Base-by-base conservation (phyloP, 2,797 vertebrate genomes). In the Molossus molossus region DNA sequence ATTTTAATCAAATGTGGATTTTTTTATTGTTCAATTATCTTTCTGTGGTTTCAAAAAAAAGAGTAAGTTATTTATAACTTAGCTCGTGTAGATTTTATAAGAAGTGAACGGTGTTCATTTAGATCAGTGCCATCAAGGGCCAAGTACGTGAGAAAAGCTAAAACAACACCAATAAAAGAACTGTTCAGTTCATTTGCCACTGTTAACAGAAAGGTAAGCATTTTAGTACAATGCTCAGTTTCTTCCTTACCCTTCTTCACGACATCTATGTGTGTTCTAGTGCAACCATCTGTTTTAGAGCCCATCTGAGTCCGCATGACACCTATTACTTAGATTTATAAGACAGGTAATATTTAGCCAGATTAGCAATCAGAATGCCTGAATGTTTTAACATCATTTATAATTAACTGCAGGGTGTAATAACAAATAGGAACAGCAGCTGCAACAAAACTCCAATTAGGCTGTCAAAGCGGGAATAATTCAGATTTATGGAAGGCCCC, bases 271-370 rank as follows among this genome's bases (percentile, higher is more conserved):
- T 33, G 15, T 29, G 45, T 40, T 94, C 91, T 18, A 48, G 20
- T 85, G 88, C 33, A 97, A 89, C 94, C 96, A 97, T 97, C 95
- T 98, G 96, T 64, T 96, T 96, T 87, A 89, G 69, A 86, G 84
- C n/a, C 67, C 75, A 92, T 94, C 84, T 55, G 94, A 96, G 79
- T 89, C 75, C 85, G 73, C 92, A 91, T 91, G 95, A 95, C 92
- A 97, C 76, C 94, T 92, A 97, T 98, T 97, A 96, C 65, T 94
- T 92, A 94, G 96, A 97, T 96, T 97, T 97, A 97, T 94, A 93
- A 92, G 95, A 96, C 97, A 95, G 95, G 96, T 96, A 97, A 97
- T 96, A 97, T 97, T 97, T 98, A 97, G 88, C 92, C 86, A 96
- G 96, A 96, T 96, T 94, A 96, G 88, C 76, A 90, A 94, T 95